These are phyloP conservation scores for Oreocharis arfaki DNA, from an alignment of 2,113 vertebrate genomes.

Conservation along the genomic window DNA sequence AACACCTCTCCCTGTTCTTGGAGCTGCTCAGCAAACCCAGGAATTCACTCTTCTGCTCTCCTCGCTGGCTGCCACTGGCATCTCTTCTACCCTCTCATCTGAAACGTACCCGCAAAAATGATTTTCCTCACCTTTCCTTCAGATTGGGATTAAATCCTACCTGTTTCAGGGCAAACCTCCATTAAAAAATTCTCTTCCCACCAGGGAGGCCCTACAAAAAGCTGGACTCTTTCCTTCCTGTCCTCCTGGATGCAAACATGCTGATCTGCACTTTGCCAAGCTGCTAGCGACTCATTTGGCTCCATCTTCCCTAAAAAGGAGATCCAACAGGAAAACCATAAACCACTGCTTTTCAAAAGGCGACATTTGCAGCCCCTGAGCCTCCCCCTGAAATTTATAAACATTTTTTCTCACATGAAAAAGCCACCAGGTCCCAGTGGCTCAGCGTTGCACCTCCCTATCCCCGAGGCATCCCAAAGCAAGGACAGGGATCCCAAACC, in stretches of 20 bases:
- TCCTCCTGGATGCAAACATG: not conserved
- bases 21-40: not conserved
- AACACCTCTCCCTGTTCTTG: not conserved
- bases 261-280: not conserved
- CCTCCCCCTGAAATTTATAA: fast-evolving
- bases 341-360: not conserved
- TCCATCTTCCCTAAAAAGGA: not conserved
- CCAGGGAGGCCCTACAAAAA: not conserved
- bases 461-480: not conserved
- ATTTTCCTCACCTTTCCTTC: not conserved
- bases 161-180: not conserved
- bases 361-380: not conserved
- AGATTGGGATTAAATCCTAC: not conserved
- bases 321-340: not conserved
- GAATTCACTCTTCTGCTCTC: not conserved
- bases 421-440: not conserved
- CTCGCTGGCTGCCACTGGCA: not conserved
- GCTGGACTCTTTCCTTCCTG: not conserved
- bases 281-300: not conserved
- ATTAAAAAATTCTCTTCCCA: not conserved
- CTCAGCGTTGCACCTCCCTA: not conserved
- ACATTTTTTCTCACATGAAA: not conserved
- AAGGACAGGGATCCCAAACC: not conserved
- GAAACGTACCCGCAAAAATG: not conserved
- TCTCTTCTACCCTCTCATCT: not conserved